Conservation (phyloP, 2,113 vertebrate genomes). For the Cairina moschata region DNA sequence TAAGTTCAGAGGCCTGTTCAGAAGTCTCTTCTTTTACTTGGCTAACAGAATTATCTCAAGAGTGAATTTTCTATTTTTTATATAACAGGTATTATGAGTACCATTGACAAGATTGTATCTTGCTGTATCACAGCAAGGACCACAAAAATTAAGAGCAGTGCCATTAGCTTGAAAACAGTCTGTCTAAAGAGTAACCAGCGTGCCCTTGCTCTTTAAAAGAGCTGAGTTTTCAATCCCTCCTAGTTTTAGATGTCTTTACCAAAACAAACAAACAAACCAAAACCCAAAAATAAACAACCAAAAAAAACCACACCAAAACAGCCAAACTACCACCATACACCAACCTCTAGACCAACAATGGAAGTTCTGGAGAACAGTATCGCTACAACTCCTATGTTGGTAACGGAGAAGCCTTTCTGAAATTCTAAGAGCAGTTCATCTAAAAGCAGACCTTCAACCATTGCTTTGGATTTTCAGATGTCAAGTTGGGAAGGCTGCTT, state of each 20-base stretch:
- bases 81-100: not conserved
- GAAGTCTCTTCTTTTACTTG: not conserved
- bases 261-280: not conserved
- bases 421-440: not conserved
- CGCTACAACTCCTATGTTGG: not conserved
- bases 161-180: not conserved
- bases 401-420: not conserved
- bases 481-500: not conserved
- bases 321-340: not conserved
- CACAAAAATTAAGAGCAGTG: not conserved
- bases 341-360: accelerated
- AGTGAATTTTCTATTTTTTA: not conserved
- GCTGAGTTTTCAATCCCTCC: not conserved
- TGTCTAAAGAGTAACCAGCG: not conserved
- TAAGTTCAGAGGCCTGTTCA: not conserved
- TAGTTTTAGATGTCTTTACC: not conserved
- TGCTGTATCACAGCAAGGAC: not conserved
- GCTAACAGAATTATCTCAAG: not conserved
- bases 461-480: not conserved
- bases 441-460: not conserved
- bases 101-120: not conserved
- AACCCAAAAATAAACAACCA: not conserved
- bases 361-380: not conserved
- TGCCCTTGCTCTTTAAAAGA: not conserved
- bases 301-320: not conserved